A percentile compares a stretch with the other conserved stretches of the same genome.
Evolutionary conservation across 2,888 invertebrate genomes (phyloP).

Genomic region (Tribolium freemani): DNA sequence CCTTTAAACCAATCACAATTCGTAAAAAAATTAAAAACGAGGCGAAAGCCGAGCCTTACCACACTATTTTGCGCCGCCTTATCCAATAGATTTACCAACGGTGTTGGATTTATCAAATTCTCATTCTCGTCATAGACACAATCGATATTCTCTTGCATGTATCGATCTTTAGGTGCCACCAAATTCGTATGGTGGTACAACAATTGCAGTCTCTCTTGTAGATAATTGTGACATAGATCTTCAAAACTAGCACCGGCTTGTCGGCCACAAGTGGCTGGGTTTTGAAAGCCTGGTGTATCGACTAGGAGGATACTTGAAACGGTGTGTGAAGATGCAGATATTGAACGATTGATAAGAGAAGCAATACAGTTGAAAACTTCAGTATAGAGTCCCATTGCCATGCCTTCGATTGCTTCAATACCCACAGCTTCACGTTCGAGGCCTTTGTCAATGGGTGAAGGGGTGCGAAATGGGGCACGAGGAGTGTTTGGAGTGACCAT

Average conservation of each 20-base stretch:
- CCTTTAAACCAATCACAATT: not conserved
- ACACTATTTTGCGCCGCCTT: conserved; percentile 84
- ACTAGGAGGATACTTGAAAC: conserved; percentile 86
- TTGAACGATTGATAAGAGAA: conserved; percentile 88
- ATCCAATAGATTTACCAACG: conserved; percentile 84
- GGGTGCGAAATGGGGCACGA: conserved; percentile 71
- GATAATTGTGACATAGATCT: conserved; percentile 93
- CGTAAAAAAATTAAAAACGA: no score
- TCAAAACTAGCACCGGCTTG: conserved; percentile 88
- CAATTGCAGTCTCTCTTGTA: conserved; percentile 90
- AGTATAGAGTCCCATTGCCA: conserved; percentile 89
- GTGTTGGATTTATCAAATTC: conserved; percentile 76
- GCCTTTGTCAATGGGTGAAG: conserved; percentile 76
- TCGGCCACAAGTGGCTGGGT: conserved; percentile 88
- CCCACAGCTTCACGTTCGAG: conserved; percentile 78
- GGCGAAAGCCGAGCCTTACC: conserved; percentile 30
- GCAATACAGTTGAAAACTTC: conserved; percentile 92
- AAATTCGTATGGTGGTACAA: conserved; percentile 88
- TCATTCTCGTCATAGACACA: conserved; percentile 59
- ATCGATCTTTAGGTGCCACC: conserved; percentile 84
- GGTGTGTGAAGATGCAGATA: conserved; percentile 84
- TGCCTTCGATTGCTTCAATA: conserved; percentile 88
- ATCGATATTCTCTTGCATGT: conserved; percentile 61
- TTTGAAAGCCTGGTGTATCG: conserved; percentile 93
- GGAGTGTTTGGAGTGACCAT: conserved; percentile 68